Conservation (phyloP, 2,888 invertebrate species). For the Torymus texanus region DNA sequence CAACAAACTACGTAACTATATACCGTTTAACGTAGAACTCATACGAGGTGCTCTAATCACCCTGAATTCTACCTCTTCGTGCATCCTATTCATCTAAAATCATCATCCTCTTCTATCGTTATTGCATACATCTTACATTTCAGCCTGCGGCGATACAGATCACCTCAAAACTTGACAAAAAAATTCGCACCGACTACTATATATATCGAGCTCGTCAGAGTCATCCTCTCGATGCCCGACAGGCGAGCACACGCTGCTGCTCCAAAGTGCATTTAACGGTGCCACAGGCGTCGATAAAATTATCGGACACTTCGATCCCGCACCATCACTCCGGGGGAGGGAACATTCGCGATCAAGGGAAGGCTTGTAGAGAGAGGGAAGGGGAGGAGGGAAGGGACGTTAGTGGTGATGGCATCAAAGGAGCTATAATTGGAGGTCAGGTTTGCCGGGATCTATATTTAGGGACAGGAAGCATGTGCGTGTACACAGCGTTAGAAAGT, state of each 20-base stretch:
- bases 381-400: constrained; percentile 53
- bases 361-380: constrained; percentile 20
- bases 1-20: too few relatives aligned
- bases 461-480: constrained; percentile 65
- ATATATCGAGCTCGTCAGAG: neutral
- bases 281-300: constrained; percentile 61
- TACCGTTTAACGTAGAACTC: neutral
- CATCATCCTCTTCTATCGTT: constrained; percentile 26
- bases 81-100: constrained; percentile 16
- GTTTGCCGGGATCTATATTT: constrained; percentile 71
- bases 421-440: constrained; percentile 72
- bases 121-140: neutral
- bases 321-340: too few relatives aligned
- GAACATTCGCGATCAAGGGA: too few relatives aligned
- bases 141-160: neutral
- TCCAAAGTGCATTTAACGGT: constrained; percentile 45
- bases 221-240: neutral
- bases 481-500: neutral
- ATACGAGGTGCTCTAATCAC: constrained; percentile 6
- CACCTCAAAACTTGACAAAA: constrained; percentile 12
- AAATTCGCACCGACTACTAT: neutral
- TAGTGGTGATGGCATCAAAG: constrained; percentile 69
- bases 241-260: neutral
- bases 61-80: neutral
- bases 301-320: constrained; percentile 54